Percentiles rank a stretch among this genome's conserved stretches.
phyloP scores from a whole-genome alignment of 2,888 invertebrate genomes.

The Dolichopus griseipennis region DNA sequence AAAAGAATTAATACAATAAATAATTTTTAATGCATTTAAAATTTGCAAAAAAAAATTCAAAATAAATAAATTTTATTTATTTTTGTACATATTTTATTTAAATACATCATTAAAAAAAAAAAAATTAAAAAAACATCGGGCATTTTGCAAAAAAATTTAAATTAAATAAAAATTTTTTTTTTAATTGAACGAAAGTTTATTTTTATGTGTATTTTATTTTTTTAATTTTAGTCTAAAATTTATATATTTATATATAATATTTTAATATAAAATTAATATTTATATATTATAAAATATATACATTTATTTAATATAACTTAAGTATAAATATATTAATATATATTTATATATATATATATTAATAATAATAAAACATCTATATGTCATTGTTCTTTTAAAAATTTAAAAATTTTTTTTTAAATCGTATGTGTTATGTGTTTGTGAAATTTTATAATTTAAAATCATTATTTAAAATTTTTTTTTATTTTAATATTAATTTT shows the following conservation, averaged over 20 bases:
- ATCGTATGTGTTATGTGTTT: conserved; percentile 10
- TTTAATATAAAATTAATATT: background rate
- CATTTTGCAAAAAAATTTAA: background rate
- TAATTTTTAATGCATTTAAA: no score
- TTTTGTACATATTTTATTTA: background rate
- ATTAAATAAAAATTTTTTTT: background rate
- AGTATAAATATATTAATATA: background rate
- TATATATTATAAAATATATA: no score
- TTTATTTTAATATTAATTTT: conserved; percentile 13
- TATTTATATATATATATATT: background rate
- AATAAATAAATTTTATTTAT: background rate
- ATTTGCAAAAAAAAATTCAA: background rate
- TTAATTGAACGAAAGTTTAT: background rate
- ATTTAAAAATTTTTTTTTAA: background rate
- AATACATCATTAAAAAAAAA: background rate
- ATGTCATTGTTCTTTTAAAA: background rate
- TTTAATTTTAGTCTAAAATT: background rate
- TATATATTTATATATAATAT: background rate
- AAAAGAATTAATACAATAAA: no score
- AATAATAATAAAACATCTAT: background rate
- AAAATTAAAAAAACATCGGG: background rate
- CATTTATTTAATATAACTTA: no score
- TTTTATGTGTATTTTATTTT: background rate
- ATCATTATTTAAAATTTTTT: conserved; percentile 10
- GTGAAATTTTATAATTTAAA: conserved; percentile 12